These are phyloP conservation scores for Corynorhinus townsendii DNA, from an alignment of 2,113 vertebrate genomes.

Conservation along the genomic window DNA sequence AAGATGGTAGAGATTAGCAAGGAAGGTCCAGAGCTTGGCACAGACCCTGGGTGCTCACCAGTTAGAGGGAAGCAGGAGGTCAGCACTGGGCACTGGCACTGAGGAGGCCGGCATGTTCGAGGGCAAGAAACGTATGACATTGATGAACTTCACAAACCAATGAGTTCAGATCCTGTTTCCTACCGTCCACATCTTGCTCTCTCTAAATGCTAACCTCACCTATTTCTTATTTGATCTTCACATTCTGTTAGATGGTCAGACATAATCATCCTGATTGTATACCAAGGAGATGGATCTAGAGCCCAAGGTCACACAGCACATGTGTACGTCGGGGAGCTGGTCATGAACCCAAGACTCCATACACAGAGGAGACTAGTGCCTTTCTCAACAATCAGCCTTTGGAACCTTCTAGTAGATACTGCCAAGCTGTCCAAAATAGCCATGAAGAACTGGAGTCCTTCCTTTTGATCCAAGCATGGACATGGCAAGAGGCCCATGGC, in stretches of 20 bases:
- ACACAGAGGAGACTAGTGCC: fast-evolving
- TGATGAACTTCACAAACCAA: fast-evolving
- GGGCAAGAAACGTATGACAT: fast-evolving
- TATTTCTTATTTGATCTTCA: not conserved
- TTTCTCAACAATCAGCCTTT: not conserved
- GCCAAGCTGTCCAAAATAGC: not conserved
- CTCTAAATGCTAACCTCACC: not conserved
- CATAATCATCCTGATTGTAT: not conserved
- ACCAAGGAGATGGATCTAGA: not conserved
- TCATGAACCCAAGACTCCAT: not conserved
- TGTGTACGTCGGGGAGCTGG: fast-evolving
- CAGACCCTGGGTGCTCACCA: too few species aligned
- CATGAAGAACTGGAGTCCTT: not conserved
- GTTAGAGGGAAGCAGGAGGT: not conserved
- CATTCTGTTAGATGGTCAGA: not conserved
- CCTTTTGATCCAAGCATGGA: not conserved
- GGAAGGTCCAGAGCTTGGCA: not conserved
- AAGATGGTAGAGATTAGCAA: not conserved
- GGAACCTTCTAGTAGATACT: not conserved
- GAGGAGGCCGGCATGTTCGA: fast-evolving
- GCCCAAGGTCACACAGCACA: not conserved
- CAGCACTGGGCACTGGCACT: fast-evolving
- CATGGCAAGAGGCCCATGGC: not conserved
- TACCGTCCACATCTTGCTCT: not conserved
- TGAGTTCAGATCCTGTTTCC: not conserved